phyloP scores from a whole-genome alignment of 2,113 vertebrate genomes.

The Aspiorhynchus laticeps region DNA sequence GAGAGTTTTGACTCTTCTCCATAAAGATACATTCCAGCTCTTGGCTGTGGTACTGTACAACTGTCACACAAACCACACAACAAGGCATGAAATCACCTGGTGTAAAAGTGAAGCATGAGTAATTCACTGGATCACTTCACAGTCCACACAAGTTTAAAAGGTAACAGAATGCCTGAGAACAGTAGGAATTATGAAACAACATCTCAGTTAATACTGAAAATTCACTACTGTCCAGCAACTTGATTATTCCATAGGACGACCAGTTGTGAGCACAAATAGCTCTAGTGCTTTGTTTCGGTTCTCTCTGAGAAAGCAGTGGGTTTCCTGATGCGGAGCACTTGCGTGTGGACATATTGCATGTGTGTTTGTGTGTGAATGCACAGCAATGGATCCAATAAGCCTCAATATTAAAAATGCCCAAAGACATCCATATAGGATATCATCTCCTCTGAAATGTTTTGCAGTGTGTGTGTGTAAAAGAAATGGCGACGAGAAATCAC shows the following conservation, averaged over 20 bases:
- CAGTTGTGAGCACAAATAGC: background rate
- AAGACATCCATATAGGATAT: conserved; percentile 6
- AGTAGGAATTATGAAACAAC: background rate
- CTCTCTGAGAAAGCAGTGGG: conserved; percentile 1
- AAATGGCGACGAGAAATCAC: background rate
- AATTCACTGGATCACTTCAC: conserved; percentile 2
- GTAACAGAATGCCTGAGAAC: background rate
- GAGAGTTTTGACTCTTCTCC: background rate
- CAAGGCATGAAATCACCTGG: conserved; percentile 26
- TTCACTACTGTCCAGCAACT: background rate
- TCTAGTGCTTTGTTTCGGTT: conserved; percentile 3
- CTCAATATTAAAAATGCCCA: conserved; percentile 13
- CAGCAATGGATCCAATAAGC: background rate
- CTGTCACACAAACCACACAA: background rate
- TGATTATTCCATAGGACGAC: background rate
- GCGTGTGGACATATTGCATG: background rate
- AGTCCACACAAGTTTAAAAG: background rate
- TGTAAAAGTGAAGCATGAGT: background rate
- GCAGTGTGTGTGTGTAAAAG: background rate
- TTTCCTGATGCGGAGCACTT: background rate
- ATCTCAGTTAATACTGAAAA: background rate
- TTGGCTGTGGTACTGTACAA: background rate
- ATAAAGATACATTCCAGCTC: background rate
- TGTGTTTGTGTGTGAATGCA: background rate
- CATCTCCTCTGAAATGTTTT: background rate